Conservation (phyloP, 2,888 invertebrate species). For the Ophion ellenae region DNA sequence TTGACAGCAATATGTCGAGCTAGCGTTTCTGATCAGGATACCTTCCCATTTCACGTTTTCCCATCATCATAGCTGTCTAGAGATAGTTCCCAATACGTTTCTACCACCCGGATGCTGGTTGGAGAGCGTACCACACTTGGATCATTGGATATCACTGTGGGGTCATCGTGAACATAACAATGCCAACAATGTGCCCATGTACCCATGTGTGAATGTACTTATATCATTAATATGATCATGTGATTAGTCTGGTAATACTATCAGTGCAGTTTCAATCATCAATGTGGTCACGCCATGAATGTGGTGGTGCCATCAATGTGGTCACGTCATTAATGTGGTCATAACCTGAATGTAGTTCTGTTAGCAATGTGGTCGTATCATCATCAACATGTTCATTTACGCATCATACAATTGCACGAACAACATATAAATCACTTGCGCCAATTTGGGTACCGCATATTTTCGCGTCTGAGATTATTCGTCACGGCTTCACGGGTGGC, state of each 20-base stretch:
- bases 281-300: too few relatives aligned
- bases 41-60: background rate
- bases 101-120: background rate
- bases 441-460: background rate
- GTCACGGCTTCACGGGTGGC: slow-evolving; percentile 17
- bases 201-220: too few relatives aligned
- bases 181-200: background rate
- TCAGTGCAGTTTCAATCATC: too few relatives aligned
- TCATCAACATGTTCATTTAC: background rate
- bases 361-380: background rate
- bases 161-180: too few relatives aligned
- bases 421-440: background rate
- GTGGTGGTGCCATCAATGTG: too few relatives aligned
- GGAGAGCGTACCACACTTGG: background rate
- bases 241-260: too few relatives aligned
- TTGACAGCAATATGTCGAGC: background rate
- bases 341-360: too few relatives aligned
- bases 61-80: background rate
- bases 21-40: background rate
- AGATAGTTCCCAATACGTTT: background rate
- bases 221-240: background rate
- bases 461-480: background rate
- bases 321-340: too few relatives aligned
- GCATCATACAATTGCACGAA: background rate
- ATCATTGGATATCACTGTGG: background rate